Conservation (phyloP, 1,140 invertebrate species). For the Drosophila fuyamai region DNA sequence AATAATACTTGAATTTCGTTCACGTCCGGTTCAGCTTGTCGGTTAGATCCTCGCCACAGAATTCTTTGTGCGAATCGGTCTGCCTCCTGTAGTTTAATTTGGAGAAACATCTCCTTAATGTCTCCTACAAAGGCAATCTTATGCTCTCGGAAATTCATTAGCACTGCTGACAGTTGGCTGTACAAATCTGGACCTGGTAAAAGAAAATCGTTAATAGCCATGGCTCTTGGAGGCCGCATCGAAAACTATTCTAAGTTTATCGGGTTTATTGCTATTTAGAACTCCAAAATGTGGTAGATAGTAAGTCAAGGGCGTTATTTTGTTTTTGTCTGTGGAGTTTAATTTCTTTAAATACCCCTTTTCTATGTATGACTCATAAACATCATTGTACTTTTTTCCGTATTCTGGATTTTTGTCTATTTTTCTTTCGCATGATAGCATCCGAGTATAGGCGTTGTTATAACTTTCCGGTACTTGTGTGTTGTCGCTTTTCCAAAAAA, state of each 20-base stretch:
- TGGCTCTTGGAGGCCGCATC: constrained; percentile 9
- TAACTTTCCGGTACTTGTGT: too few relatives aligned
- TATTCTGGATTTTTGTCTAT: constrained; percentile 7
- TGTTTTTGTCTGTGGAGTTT: background rate
- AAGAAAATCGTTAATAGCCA: constrained; percentile 25
- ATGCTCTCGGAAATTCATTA: constrained; percentile 23
- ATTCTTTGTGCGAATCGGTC: constrained; percentile 17
- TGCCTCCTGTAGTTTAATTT: constrained; percentile 15
- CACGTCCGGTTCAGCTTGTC: constrained; percentile 7
- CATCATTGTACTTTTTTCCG: background rate
- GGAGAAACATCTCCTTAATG: constrained; percentile 20
- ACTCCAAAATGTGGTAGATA: constrained; percentile 31
- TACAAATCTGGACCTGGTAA: constrained; percentile 26
- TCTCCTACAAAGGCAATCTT: background rate
- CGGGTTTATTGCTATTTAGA: constrained; percentile 25
- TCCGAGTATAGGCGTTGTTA: too few relatives aligned
- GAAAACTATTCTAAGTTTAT: constrained; percentile 27
- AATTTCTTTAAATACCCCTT: constrained; percentile 13
- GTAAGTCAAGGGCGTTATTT: constrained; percentile 9
- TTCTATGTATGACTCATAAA: constrained; percentile 2
- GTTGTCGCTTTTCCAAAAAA: too few relatives aligned
- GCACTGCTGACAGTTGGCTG: constrained; percentile 9
- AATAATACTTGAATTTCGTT: constrained; percentile 36
- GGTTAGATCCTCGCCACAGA: constrained; percentile 12
- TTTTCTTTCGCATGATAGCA: constrained; percentile 15